Evolutionary conservation across 2,113 vertebrate genomes (phyloP).

Genomic region (Onychostruthus taczanowskii): DNA sequence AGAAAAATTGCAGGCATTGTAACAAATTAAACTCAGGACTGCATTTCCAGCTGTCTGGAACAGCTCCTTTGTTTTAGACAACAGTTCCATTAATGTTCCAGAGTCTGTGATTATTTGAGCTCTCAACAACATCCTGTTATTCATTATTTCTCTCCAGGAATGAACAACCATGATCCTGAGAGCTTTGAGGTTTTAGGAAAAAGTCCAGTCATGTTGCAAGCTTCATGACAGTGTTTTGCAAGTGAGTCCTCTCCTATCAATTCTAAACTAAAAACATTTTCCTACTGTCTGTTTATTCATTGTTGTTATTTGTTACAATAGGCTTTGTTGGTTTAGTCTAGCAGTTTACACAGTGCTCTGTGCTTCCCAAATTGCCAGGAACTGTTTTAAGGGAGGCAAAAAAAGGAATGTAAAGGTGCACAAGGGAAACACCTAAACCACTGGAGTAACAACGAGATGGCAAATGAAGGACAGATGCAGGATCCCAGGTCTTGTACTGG

Average conservation of each 20-base stretch:
- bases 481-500: background rate
- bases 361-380: background rate
- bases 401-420: background rate
- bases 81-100: background rate
- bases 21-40: background rate
- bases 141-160: constrained; percentile 22
- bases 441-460: background rate
- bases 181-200: background rate
- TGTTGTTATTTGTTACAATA: background rate
- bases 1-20: background rate
- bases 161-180: background rate
- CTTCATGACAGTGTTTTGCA: background rate
- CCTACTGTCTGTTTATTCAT: background rate
- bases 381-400: background rate
- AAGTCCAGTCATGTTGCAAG: background rate
- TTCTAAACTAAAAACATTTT: background rate
- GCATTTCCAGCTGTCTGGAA: constrained; percentile 43
- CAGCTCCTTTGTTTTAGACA: constrained; percentile 10
- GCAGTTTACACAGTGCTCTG: background rate
- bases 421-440: background rate
- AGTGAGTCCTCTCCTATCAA: background rate
- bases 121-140: background rate
- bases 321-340: background rate
- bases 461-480: background rate
- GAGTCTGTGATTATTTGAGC: background rate